Conservation (phyloP, 2,797 vertebrate species). For the Masticophis lateralis region DNA sequence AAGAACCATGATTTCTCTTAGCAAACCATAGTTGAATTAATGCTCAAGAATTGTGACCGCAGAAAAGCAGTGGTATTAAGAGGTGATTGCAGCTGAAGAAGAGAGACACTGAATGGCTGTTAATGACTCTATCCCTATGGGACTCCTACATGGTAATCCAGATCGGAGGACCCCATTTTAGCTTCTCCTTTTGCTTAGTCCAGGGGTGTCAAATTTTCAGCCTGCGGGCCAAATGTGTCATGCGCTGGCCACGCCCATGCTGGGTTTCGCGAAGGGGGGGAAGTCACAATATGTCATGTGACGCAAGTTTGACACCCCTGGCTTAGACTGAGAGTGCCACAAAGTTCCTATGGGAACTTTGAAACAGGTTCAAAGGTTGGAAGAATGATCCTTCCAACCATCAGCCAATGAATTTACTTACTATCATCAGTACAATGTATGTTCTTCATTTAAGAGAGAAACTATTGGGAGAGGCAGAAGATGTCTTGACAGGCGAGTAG, state of each 20-base stretch:
- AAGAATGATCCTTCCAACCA: neutral
- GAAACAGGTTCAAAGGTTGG: neutral
- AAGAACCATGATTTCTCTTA: neutral
- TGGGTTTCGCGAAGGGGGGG: too few species aligned
- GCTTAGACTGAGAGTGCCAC: neutral
- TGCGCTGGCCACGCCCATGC: too few species aligned
- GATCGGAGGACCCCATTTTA: neutral
- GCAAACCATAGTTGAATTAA: neutral
- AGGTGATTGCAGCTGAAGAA: neutral
- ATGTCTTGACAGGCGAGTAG: neutral
- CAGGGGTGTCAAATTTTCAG: too few species aligned
- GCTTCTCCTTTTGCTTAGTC: neutral
- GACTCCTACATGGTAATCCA: neutral
- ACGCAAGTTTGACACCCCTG: too few species aligned
- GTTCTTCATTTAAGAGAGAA: neutral
- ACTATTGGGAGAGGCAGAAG: neutral
- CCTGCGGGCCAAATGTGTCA: too few species aligned
- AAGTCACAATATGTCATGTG: too few species aligned
- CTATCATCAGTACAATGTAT: neutral
- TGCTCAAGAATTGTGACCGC: neutral
- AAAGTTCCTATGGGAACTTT: neutral
- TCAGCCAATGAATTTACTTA: neutral
- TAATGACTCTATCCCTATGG: neutral
- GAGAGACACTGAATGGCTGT: neutral
- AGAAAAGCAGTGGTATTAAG: neutral